These are phyloP conservation scores for Archocentrus centrarchus DNA, from an alignment of 2,113 vertebrate genomes.

Conservation along the genomic window DNA sequence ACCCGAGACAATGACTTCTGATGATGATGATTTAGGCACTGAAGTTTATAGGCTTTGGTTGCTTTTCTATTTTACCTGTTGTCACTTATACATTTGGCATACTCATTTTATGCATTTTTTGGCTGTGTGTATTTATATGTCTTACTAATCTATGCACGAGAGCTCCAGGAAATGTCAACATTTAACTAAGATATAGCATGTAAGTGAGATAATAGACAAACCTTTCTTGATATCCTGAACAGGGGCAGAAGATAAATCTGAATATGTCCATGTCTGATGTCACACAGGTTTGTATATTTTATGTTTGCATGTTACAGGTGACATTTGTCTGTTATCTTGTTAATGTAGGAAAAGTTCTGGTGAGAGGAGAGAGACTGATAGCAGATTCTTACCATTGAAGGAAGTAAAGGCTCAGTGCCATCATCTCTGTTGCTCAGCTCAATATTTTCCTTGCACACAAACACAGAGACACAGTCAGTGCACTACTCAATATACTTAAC, in stretches of 20 bases:
- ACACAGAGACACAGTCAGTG: neutral
- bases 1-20: too few species aligned
- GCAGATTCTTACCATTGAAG: constrained; percentile 31
- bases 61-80: too few species aligned
- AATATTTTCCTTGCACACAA: constrained; percentile 26
- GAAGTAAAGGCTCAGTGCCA: constrained; percentile 35
- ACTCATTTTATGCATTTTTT: too few species aligned
- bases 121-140: too few species aligned
- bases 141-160: neutral
- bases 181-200: neutral
- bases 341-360: neutral
- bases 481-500: neutral
- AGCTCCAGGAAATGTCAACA: neutral
- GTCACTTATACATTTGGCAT: too few species aligned
- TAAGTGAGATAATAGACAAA: neutral
- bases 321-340: neutral
- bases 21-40: too few species aligned
- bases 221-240: neutral
- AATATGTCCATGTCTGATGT: neutral
- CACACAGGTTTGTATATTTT: neutral
- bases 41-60: too few species aligned
- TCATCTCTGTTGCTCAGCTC: constrained; percentile 27
- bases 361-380: neutral
- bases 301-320: constrained; percentile 13
- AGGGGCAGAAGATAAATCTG: neutral